phyloP scores from a whole-genome alignment of 2,797 vertebrate genomes.

The Pangasius krempfi region DNA sequence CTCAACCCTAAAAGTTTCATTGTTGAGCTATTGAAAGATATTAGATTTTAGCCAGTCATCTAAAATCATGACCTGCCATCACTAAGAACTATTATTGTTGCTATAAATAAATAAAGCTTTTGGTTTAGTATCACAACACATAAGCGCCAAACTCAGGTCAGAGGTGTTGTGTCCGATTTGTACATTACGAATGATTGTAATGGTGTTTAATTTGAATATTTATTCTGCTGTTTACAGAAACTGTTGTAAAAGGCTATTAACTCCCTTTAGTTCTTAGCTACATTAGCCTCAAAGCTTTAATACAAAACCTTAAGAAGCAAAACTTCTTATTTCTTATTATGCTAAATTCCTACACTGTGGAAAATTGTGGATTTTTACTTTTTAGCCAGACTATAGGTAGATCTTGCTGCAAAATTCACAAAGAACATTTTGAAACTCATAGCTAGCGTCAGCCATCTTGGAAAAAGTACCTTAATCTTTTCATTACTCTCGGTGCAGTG shows the following conservation, averaged over 20 bases:
- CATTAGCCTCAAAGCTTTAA: not conserved
- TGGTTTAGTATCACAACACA: not conserved
- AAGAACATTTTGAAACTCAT: conserved; percentile 33
- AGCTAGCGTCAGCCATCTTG: not conserved
- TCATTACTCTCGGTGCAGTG: not conserved
- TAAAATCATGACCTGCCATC: not conserved
- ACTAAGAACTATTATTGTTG: not conserved
- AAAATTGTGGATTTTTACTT: not conserved
- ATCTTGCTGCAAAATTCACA: conserved; percentile 26
- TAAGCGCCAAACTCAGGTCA: not conserved
- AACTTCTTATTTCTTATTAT: not conserved
- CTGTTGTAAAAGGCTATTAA: not conserved
- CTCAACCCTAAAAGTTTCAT: not conserved
- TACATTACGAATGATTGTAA: not conserved
- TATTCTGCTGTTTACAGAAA: not conserved
- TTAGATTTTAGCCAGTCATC: not conserved
- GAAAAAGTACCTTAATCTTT: not conserved
- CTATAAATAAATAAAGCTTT: not conserved
- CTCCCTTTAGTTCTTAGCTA: not conserved
- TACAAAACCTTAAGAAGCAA: not conserved
- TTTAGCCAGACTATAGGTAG: conserved; percentile 18
- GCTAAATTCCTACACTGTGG: not conserved
- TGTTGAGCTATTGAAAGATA: not conserved
- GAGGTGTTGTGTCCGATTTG: not conserved
- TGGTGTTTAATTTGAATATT: not conserved